Evolutionary conservation across 2,113 vertebrate genomes (phyloP).

Genomic region (Suncus etruscus): DNA sequence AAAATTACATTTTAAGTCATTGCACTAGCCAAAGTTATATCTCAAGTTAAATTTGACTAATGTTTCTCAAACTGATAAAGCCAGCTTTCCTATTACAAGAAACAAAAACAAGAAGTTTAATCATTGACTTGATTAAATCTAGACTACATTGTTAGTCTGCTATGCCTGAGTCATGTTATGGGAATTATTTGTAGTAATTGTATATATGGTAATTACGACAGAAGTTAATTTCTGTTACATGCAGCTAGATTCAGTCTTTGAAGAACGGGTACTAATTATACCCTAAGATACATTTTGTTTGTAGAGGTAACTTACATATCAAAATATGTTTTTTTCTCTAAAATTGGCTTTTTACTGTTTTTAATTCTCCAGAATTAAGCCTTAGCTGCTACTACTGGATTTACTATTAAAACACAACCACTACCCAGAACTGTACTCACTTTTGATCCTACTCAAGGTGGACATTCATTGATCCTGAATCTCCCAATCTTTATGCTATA

Average conservation of each 20-base stretch:
- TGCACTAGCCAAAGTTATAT: background rate
- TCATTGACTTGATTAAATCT: conserved; percentile 14
- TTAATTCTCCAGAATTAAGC: background rate
- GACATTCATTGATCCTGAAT: background rate
- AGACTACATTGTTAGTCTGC: background rate
- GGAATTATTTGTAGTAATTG: background rate
- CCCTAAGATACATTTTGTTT: background rate
- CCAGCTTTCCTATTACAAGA: too few species aligned
- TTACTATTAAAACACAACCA: background rate
- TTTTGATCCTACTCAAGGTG: background rate
- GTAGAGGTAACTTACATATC: background rate
- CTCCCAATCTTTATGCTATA: background rate
- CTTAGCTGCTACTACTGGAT: background rate
- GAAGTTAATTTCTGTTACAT: background rate
- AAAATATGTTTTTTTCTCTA: background rate
- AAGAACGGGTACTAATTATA: conserved; percentile 16
- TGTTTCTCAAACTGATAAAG: background rate
- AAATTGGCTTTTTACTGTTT: background rate
- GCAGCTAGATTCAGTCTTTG: background rate
- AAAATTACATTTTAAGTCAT: background rate
- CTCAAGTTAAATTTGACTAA: background rate
- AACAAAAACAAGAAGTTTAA: background rate
- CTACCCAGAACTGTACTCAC: too few species aligned
- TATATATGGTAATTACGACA: background rate
- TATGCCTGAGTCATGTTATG: background rate